phyloP scores from a whole-genome alignment of 2,797 vertebrate species.

The Scolopax bukidnonensis region DNA sequence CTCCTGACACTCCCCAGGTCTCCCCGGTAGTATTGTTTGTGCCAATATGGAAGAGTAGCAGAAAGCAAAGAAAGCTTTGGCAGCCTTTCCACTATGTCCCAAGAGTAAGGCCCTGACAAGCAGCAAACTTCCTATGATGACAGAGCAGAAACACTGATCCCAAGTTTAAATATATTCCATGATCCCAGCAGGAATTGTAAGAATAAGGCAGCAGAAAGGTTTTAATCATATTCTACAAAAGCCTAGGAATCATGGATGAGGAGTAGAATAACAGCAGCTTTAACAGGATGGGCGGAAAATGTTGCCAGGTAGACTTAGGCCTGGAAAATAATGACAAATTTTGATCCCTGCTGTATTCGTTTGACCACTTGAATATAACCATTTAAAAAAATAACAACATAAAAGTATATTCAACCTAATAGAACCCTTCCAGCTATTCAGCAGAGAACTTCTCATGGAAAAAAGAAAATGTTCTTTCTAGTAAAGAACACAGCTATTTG shows the following conservation, averaged over 20 bases:
- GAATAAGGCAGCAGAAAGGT: not conserved
- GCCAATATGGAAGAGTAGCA: not conserved
- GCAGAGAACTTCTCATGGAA: not conserved
- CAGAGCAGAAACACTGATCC: not conserved
- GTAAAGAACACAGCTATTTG: not conserved
- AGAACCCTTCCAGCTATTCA: not conserved
- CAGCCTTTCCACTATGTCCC: not conserved
- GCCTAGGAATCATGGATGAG: not conserved
- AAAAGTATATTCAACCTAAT: not conserved
- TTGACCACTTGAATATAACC: not conserved
- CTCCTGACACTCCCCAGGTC: not conserved
- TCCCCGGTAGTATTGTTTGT: not conserved
- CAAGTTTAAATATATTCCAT: not conserved
- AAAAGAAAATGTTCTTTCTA: not conserved
- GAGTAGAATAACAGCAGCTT: not conserved
- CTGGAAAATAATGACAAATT: not conserved
- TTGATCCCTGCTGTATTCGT: not conserved
- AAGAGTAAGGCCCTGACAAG: not conserved
- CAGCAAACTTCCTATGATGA: not conserved
- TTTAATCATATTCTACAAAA: not conserved
- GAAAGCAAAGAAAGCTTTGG: not conserved
- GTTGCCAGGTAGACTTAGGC: not conserved
- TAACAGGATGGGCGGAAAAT: not conserved
- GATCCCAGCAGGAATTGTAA: not conserved
- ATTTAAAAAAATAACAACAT: not conserved